Evolutionary conservation across 1,140 invertebrate genomes (phyloP).

Genomic region (Neodiprion lecontei): DNA sequence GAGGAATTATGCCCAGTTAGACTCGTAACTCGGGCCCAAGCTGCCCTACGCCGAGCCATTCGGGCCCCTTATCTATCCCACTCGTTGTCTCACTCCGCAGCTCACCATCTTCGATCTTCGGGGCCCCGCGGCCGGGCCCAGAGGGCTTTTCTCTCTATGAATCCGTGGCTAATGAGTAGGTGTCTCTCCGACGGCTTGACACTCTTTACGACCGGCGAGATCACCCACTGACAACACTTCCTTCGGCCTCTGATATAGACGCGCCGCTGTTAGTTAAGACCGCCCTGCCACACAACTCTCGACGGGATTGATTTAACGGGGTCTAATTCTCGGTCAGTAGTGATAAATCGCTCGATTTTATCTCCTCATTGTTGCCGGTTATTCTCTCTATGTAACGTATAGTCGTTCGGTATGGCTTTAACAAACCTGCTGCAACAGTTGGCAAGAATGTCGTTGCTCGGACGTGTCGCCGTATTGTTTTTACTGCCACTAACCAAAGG

Average conservation of each 20-base stretch:
- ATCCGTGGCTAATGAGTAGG: conserved; percentile 55
- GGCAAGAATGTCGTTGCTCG: too few relatives aligned
- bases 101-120: background rate
- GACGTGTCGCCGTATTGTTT: too few relatives aligned
- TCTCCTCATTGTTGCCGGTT: too few relatives aligned
- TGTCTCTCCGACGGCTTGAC: conserved; percentile 59
- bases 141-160: background rate
- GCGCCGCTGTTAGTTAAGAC: conserved; percentile 13
- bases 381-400: too few relatives aligned
- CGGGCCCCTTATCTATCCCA: background rate
- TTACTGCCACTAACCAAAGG: too few relatives aligned
- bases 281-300: too few relatives aligned
- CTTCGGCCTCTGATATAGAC: conserved; percentile 41
- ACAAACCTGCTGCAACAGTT: too few relatives aligned
- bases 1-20: background rate
- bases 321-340: too few relatives aligned
- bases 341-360: too few relatives aligned
- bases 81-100: background rate
- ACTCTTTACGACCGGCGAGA: conserved; percentile 59
- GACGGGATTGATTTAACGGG: too few relatives aligned
- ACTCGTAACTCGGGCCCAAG: background rate
- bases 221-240: conserved; percentile 44
- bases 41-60: background rate
- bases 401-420: too few relatives aligned
- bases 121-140: background rate